Conservation (phyloP, 2,113 vertebrate species). For the Pteropus alecto region DNA sequence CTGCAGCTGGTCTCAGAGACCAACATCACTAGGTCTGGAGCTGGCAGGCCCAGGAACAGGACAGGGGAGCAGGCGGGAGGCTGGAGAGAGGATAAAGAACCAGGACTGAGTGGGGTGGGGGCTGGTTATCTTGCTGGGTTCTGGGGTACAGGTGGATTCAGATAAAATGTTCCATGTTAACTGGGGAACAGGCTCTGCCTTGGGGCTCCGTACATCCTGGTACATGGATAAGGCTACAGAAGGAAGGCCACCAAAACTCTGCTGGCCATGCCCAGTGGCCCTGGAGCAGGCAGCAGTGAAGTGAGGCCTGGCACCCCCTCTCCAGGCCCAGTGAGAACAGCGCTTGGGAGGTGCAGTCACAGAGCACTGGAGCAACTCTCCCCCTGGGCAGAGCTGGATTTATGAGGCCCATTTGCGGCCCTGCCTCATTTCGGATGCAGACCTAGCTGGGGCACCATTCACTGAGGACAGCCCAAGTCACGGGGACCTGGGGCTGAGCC, state of each 20-base stretch:
- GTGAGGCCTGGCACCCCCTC: too few species aligned
- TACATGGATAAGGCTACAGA: background rate
- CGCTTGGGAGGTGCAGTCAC: accelerated
- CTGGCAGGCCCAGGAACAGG: background rate
- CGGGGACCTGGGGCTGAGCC: accelerated
- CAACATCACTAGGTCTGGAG: accelerated
- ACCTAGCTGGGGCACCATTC: background rate
- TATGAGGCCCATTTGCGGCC: background rate
- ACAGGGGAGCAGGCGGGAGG: accelerated
- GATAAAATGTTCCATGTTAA: background rate
- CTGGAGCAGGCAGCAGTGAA: accelerated
- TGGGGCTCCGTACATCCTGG: background rate
- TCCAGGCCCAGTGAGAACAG: background rate
- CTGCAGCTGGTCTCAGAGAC: background rate
- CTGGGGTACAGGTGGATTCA: background rate
- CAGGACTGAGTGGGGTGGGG: accelerated
- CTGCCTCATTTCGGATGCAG: background rate
- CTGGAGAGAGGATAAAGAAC: too few species aligned
- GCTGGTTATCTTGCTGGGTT: background rate
- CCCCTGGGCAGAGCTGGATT: background rate
- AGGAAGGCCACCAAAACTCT: background rate
- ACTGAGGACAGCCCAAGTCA: accelerated
- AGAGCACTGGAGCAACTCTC: background rate
- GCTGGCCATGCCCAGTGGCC: accelerated
- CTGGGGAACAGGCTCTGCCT: background rate